Evolutionary conservation across 1,140 invertebrate species (phyloP), one percentile per base, ranked within the genome.

Genomic region (Temnothorax curvispinosus): DNA sequence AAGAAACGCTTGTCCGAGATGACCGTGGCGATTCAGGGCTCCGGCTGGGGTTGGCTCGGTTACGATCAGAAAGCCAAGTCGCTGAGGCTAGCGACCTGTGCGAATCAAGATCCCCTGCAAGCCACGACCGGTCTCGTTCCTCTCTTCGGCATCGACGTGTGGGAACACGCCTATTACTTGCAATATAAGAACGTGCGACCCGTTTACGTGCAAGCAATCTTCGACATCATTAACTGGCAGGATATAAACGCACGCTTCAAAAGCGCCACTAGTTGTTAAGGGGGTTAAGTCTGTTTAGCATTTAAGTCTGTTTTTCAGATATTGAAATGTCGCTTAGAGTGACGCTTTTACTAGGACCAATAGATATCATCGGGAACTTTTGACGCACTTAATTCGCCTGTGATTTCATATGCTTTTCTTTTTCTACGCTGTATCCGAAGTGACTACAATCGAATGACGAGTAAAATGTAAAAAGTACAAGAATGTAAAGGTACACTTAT

Each of bases 101-200:
- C 97, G 80, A 99, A 99, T 96, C 99, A 99, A 95, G 99, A 99
- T 96, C 99, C 99, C 11, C 95, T 99, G 35, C 96, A 99, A 94
- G 97, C 98, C 0, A 99, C 99, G 3, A 99, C 98, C 82, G 96
- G 99, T 85, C 96, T 99, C 0, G 95, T 99, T 75, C 99, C 99
- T 3, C 96, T 99, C 0, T 98, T 99, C 95, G 99, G 99, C 52
- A 99, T 99, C 93, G 99, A 99, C 95, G 99, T 99, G 8, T 99
- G 99, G 99, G 99, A 99, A 95, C 99, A 99, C 95, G 99, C 99
- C n/a, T 99, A 99, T 95, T 99, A 99, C 94, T 96, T 99, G 67
- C 99, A 99, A 94, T 99, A 99, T 95, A 99, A 99, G 95, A 99
- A 99, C 96, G 98, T 99, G 6, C 96, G 99, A 76, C 97, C 99